Conservation (phyloP, 2,113 vertebrate species). For the Tychaedon coryphoeus region DNA sequence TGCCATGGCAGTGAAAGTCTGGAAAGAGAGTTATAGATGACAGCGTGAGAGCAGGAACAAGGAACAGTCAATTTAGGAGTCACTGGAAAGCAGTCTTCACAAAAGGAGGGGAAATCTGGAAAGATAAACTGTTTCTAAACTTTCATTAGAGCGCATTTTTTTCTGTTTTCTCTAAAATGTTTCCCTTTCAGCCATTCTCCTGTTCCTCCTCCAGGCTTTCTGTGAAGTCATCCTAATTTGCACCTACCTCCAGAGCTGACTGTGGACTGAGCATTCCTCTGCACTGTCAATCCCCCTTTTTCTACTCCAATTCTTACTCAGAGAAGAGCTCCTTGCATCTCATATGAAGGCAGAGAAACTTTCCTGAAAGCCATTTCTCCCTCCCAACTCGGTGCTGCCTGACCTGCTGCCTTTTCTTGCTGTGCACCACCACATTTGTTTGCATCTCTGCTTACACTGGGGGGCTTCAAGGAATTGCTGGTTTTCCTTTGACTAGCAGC, state of each 20-base stretch:
- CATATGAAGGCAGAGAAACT: background rate
- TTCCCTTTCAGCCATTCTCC: background rate
- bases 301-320: background rate
- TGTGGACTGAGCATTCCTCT: background rate
- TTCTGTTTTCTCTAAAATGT: background rate
- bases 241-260: background rate
- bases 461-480: background rate
- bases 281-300: background rate
- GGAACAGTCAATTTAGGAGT: background rate
- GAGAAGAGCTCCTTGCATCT: background rate
- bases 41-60: background rate
- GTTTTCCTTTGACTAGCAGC: background rate
- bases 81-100: background rate
- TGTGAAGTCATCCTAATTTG: background rate
- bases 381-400: rapidly evolving
- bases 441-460: background rate
- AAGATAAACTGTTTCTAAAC: background rate
- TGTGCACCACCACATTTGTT: background rate
- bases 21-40: background rate
- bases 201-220: background rate
- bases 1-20: background rate
- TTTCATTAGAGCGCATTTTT: background rate
- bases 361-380: background rate
- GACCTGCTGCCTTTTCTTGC: background rate
- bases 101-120: background rate